Conservation (phyloP, 2,113 vertebrate species). For the Crotophaga sulcirostris region DNA sequence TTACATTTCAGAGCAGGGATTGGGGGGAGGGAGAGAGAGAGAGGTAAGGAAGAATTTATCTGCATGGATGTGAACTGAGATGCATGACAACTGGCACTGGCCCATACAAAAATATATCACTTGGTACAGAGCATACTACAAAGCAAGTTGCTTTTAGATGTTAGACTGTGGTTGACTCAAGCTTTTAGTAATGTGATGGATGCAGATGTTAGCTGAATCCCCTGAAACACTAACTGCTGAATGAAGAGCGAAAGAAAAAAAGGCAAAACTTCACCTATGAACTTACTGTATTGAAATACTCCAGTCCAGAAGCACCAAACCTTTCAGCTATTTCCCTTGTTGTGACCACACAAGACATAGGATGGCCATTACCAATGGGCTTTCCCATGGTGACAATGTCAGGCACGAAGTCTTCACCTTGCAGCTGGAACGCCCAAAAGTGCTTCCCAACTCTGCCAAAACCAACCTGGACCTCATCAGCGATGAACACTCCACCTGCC, state of each 20-base stretch:
- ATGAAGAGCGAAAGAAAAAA: not conserved
- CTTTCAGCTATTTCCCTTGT: conserved; percentile 89
- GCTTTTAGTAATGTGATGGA: not conserved
- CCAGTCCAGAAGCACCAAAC: conserved; percentile 87
- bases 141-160: not conserved
- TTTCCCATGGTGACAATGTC: conserved; percentile 99
- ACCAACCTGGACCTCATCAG: conserved; percentile 96
- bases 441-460: conserved; percentile 90
- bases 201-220: not conserved
- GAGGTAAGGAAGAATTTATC: not conserved
- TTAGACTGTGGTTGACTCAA: not conserved
- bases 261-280: not conserved
- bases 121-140: not conserved
- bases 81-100: not conserved
- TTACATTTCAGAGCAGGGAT: not conserved
- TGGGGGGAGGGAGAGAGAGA: not conserved
- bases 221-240: not conserved
- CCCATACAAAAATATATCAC: not conserved
- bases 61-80: not conserved
- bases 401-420: conserved; percentile 90
- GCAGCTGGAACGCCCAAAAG: conserved; percentile 96
- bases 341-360: conserved; percentile 96
- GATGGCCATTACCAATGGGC: conserved; percentile 96
- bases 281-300: conserved; percentile 97
- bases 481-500: conserved; percentile 89